Evolutionary conservation across 2,888 invertebrate genomes (phyloP), one percentile per base, ranked within the genome.

Genomic region (Lithophane ornitopus): DNA sequence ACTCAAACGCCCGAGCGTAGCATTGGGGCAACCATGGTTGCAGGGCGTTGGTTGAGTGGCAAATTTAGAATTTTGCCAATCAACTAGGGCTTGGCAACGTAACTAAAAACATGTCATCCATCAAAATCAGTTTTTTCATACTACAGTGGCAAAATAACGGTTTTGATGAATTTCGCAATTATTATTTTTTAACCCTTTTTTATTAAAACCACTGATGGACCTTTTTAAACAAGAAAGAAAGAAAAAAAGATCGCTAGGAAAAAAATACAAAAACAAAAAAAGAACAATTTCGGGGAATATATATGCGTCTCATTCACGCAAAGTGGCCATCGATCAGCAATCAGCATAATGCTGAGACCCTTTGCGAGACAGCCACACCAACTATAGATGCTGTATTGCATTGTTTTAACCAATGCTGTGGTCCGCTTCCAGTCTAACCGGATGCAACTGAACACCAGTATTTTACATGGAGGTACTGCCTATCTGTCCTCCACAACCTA

Each of bases 51-150:
- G n/a, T n/a, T 34, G 34, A 34, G 34, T 34, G 34, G 34, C 34
- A 3, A n/a, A n/a, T 34, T 34, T 34, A 2, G 14, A 49, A 49
- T 41, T 12, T 63, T 44, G 11, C 54, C 70, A 44, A 71, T 46
- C n/a, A 34, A 26, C 16, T 34, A 46, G 14, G 19, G 14, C 12
- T 46, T 72, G 6, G 19, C 28, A 72, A 34, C 26, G 14, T 26
- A 46, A 44, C n/a, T 34, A 70, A 56, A 34, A n/a, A 70, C 16
- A 19, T 44, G 44, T 34, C 28, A 56, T 56, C 44, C 28, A 19
- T 70, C n/a, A 44, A 54, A 12, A n/a, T 44, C 41, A 70, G 26
- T n/a, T n/a, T 9, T 68, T 70, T 39, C 26, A 39, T 19, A 41
- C n/a, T n/a, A 16, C 16, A 62, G 16, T 9, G 11, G 12, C 44